Percentiles rank a stretch among this genome's conserved stretches.
These are phyloP conservation scores for Chrysemys picta DNA, from an alignment of 2,113 vertebrate species.

Conservation along the genomic window DNA sequence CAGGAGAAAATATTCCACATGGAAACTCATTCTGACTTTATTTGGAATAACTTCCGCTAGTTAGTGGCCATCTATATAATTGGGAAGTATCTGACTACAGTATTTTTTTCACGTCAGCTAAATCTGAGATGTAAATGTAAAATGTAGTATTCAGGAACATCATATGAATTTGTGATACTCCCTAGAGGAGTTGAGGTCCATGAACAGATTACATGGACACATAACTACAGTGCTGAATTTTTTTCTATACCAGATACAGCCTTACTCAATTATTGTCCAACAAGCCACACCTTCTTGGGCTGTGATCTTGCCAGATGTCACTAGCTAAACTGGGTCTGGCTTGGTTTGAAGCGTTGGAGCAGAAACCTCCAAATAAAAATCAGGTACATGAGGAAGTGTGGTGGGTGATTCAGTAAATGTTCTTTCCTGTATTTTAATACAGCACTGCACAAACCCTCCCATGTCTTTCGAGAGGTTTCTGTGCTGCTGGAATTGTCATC, in stretches of 20 bases:
- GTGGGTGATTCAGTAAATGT: conserved; percentile 47
- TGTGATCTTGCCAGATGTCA: conserved; percentile 65
- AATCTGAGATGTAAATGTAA: conserved; percentile 61
- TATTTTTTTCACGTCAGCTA: conserved; percentile 62
- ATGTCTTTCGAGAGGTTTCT: neutral
- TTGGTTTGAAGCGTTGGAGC: conserved; percentile 31
- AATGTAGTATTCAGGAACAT: conserved; percentile 56
- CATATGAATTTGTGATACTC: conserved; percentile 61
- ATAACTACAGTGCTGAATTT: conserved; percentile 56
- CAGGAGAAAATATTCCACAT: conserved; percentile 8
- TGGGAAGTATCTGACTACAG: conserved; percentile 48
- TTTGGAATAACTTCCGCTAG: conserved; percentile 22
- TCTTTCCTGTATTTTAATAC: conserved; percentile 31
- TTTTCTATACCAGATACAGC: conserved; percentile 50
- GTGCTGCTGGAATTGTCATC: conserved; percentile 36
- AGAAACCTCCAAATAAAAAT: conserved; percentile 49
- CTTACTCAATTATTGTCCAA: conserved; percentile 37
- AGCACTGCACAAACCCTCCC: conserved; percentile 31
- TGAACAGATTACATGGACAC: conserved; percentile 58
- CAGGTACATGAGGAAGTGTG: conserved; percentile 25
- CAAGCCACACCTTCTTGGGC: conserved; percentile 43
- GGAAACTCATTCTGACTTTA: conserved; percentile 12
- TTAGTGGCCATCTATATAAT: conserved; percentile 28
- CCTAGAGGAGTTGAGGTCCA: conserved; percentile 50
- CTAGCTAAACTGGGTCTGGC: conserved; percentile 41